Evolutionary conservation across 2,888 invertebrate genomes (phyloP).

Genomic region (Ischnus inquisitorius): DNA sequence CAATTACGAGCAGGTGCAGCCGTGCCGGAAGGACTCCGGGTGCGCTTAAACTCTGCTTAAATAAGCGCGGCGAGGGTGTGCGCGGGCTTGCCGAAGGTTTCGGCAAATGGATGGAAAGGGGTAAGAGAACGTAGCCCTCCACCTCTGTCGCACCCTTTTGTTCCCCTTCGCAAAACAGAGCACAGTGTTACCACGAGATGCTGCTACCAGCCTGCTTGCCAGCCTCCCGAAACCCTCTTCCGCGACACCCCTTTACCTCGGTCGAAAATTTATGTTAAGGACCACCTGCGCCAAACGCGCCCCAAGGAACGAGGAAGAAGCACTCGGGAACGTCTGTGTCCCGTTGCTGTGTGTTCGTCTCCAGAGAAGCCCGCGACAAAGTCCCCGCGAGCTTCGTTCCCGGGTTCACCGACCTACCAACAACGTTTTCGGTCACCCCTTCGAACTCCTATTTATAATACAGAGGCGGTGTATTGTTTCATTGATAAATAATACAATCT

Average conservation of each 20-base stretch:
- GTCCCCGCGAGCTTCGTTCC: constrained; percentile 17
- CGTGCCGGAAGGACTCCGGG: constrained; percentile 70
- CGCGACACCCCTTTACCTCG: constrained; percentile 56
- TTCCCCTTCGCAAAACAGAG: background rate
- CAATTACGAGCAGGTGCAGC: constrained; percentile 79
- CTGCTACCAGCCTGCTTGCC: constrained; percentile 49
- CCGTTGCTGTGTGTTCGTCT: constrained; percentile 47
- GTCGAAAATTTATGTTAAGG: constrained; percentile 71
- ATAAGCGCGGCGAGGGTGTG: constrained; percentile 69
- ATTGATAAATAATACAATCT: constrained; percentile 55
- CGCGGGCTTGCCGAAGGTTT: constrained; percentile 42
- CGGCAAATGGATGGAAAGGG: constrained; percentile 15
- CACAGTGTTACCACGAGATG: constrained; percentile 56
- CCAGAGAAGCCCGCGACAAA: constrained; percentile 21
- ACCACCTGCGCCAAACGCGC: constrained; percentile 75
- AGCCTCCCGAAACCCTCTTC: constrained; percentile 31
- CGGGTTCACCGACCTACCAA: constrained; percentile 37
- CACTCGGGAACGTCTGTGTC: constrained; percentile 65
- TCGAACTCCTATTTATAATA: constrained; percentile 6
- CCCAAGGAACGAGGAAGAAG: constrained; percentile 48
- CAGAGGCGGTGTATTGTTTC: constrained; percentile 19
- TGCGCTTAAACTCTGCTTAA: constrained; percentile 79
- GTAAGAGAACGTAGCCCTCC: background rate
- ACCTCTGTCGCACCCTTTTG: background rate
- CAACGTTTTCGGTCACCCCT: constrained; percentile 25